Evolutionary conservation across 2,888 invertebrate species (phyloP).

Genomic region (Hyposoter dolosus): DNA sequence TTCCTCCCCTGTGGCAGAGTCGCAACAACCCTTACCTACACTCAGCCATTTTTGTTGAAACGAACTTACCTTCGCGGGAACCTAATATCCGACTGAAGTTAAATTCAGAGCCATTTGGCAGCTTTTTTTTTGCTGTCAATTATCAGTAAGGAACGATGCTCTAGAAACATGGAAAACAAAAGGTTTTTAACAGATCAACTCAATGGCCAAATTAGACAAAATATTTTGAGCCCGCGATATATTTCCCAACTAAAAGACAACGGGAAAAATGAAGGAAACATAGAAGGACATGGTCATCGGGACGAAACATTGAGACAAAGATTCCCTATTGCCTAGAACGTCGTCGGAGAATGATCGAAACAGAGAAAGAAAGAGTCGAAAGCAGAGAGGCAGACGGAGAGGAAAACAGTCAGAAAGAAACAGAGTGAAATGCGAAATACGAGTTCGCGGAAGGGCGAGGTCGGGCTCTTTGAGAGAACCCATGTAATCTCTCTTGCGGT

Average conservation of each 20-base stretch:
- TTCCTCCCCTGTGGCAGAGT: neutral
- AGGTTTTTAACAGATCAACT: too few species aligned
- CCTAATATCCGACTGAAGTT: neutral
- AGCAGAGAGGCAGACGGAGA: neutral
- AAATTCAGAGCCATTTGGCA: neutral
- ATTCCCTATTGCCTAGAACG: constrained; percentile 31
- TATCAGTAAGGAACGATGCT: neutral
- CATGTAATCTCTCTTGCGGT: constrained; percentile 81
- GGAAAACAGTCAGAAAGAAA: constrained; percentile 26
- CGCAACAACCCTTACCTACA: neutral
- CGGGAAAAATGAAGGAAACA: neutral
- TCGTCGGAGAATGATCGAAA: constrained; percentile 45
- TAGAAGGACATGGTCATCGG: constrained; percentile 27
- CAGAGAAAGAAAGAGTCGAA: constrained; percentile 36
- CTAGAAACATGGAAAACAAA: neutral
- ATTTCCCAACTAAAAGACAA: neutral
- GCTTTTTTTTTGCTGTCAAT: neutral
- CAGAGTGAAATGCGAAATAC: constrained; percentile 30
- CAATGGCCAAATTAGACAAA: too few species aligned
- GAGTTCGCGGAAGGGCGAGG: constrained; percentile 60
- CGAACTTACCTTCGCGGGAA: neutral
- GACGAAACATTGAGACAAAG: constrained; percentile 51
- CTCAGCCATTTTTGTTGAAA: neutral
- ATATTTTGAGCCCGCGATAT: too few species aligned
- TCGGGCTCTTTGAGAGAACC: constrained; percentile 77